These are phyloP conservation scores for Aspidoscelis tigris DNA, from an alignment of 2,113 vertebrate species.

Conservation along the genomic window DNA sequence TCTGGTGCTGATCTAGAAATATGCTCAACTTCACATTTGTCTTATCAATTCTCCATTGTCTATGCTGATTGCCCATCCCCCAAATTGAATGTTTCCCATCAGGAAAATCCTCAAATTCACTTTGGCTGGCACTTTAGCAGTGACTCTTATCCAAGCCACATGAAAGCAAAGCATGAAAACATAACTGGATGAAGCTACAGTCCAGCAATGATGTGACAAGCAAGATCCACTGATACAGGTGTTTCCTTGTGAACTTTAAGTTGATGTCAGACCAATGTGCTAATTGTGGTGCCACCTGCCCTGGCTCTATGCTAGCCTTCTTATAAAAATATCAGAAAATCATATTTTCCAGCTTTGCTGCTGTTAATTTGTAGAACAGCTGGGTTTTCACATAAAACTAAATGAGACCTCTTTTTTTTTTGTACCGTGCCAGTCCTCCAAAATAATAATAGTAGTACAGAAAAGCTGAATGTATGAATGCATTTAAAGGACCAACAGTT, in stretches of 20 bases:
- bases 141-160: neutral
- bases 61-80: too few species aligned
- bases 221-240: neutral
- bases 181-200: neutral
- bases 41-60: too few species aligned
- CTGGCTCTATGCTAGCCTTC: conserved; percentile 10
- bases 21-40: too few species aligned
- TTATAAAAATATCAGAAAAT: conserved; percentile 48
- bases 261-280: neutral
- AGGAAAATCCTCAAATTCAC: neutral
- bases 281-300: conserved; percentile 30
- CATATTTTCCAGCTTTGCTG: conserved; percentile 60
- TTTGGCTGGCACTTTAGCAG: neutral
- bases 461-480: neutral
- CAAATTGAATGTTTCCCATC: too few species aligned
- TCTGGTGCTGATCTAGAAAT: too few species aligned
- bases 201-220: neutral
- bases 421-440: conserved; percentile 38
- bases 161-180: neutral
- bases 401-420: conserved; percentile 27
- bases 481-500: neutral
- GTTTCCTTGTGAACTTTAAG: rapidly evolving
- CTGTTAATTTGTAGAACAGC: conserved; percentile 41
- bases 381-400: conserved; percentile 64
- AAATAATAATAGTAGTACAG: conserved; percentile 3